Evolutionary conservation across 2,113 vertebrate species (phyloP).

Genomic region (Scomber japonicus): DNA sequence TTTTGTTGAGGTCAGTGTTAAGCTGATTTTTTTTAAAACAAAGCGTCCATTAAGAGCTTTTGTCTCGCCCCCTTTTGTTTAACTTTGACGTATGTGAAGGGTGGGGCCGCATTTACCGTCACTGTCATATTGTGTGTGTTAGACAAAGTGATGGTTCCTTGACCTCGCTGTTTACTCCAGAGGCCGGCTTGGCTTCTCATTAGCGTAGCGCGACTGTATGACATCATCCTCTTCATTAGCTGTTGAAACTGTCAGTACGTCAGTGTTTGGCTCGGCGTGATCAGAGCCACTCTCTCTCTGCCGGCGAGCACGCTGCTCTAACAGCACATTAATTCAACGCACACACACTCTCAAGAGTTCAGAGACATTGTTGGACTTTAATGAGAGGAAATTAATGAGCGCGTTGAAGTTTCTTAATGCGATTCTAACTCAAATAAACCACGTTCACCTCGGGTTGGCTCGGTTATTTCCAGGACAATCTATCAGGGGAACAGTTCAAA

Average conservation of each 20-base stretch:
- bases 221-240: slow-evolving; percentile 67
- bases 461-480: slow-evolving; percentile 4
- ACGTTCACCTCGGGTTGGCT: slow-evolving; percentile 5
- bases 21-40: too few species aligned
- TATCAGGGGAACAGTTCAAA: slow-evolving; percentile 25
- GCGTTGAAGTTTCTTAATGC: slow-evolving; percentile 52
- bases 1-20: too few species aligned
- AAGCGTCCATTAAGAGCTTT: slow-evolving; percentile 27
- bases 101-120: slow-evolving; percentile 20
- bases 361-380: slow-evolving; percentile 18
- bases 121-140: slow-evolving; percentile 17
- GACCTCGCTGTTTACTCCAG: slow-evolving; percentile 70
- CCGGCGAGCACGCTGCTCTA: background rate
- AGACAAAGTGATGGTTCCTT: slow-evolving; percentile 79
- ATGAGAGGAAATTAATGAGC: slow-evolving; percentile 52
- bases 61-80: slow-evolving; percentile 30
- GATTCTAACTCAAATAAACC: slow-evolving; percentile 62
- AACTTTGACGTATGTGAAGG: slow-evolving; percentile 28
- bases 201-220: slow-evolving; percentile 39
- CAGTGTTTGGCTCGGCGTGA: slow-evolving; percentile 42
- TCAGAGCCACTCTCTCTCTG: slow-evolving; percentile 26
- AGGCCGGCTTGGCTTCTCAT: slow-evolving; percentile 60
- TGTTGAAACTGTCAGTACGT: slow-evolving; percentile 39
- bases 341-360: slow-evolving; percentile 25
- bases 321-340: slow-evolving; percentile 24